Percentiles rank a stretch among this genome's conserved stretches.
phyloP scores from a whole-genome alignment of 1,140 invertebrate genomes.

The Conus betulinus region DNA sequence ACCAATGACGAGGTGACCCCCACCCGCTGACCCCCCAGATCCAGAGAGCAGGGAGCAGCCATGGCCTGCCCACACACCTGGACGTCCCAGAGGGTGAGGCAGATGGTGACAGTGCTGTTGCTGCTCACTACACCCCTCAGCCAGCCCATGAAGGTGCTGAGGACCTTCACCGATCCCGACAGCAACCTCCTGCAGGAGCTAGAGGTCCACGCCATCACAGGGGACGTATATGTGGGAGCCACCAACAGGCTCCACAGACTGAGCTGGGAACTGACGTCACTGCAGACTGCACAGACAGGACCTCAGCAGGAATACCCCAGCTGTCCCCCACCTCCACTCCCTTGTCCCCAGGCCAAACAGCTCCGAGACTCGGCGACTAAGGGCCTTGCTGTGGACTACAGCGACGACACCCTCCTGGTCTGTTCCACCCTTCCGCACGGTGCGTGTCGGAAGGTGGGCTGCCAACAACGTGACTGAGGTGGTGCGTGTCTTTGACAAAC shows the following conservation, averaged over 20 bases:
- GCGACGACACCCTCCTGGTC: constrained; percentile 90
- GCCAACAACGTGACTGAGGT: constrained; percentile 87
- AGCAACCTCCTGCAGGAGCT: constrained; percentile 42
- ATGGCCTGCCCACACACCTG: background rate
- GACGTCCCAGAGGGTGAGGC: background rate
- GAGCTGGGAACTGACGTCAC: constrained; percentile 86
- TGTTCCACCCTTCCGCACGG: constrained; percentile 94
- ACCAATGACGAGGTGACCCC: background rate
- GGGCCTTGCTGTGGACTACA: constrained; percentile 94
- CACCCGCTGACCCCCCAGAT: background rate
- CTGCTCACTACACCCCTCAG: background rate
- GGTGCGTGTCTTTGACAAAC: constrained; percentile 87
- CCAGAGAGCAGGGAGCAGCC: background rate
- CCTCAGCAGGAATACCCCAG: constrained; percentile 92
- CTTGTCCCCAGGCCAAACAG: constrained; percentile 69
- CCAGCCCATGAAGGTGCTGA: constrained; percentile 29
- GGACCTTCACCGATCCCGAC: constrained; percentile 46
- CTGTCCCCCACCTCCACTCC: constrained; percentile 81
- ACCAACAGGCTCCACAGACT: constrained; percentile 96
- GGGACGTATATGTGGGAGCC: constrained; percentile 93
- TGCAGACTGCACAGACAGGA: constrained; percentile 88
- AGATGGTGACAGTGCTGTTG: background rate
- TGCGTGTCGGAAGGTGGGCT: constrained; percentile 89
- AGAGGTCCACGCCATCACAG: constrained; percentile 85
- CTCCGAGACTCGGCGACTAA: constrained; percentile 96